Percentiles rank a stretch among this genome's conserved stretches.
Evolutionary conservation across 2,888 invertebrate species (phyloP).

Genomic region (Gortyna flavago): DNA sequence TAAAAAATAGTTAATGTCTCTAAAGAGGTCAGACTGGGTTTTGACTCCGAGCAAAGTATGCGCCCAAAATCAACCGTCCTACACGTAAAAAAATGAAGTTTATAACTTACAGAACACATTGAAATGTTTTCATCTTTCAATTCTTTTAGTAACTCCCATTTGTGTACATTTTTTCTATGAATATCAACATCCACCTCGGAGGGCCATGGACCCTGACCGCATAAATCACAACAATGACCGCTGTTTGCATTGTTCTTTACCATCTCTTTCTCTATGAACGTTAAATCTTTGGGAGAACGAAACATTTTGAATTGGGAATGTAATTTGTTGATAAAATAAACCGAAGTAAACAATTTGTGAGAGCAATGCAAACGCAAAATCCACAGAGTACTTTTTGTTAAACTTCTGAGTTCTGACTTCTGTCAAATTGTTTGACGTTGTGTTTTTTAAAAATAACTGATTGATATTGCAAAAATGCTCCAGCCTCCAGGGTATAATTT

Average conservation of each 20-base stretch:
- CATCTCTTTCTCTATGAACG: not conserved
- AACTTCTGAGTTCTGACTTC: no score
- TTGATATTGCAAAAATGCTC: not conserved
- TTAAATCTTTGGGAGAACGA: constrained; percentile 48
- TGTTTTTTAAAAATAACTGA: not conserved
- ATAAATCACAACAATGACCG: constrained; percentile 67
- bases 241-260: not conserved
- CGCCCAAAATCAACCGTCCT: not conserved
- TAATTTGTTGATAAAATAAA: not conserved
- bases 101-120: constrained; percentile 61
- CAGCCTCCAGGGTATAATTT: not conserved
- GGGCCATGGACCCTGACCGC: constrained; percentile 69
- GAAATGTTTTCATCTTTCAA: constrained; percentile 29
- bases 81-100: not conserved
- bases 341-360: not conserved
- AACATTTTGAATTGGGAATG: constrained; percentile 52
- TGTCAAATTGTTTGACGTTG: constrained; percentile 35
- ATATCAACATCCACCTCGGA: constrained; percentile 77
- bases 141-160: constrained; percentile 19
- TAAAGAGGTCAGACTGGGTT: not conserved
- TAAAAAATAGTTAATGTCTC: not conserved
- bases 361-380: not conserved
- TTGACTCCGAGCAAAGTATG: not conserved
- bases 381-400: no score
- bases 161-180: constrained; percentile 71